Base-by-base conservation (phyloP, 2,888 invertebrate genomes). In the Eupithecia inturbata region DNA sequence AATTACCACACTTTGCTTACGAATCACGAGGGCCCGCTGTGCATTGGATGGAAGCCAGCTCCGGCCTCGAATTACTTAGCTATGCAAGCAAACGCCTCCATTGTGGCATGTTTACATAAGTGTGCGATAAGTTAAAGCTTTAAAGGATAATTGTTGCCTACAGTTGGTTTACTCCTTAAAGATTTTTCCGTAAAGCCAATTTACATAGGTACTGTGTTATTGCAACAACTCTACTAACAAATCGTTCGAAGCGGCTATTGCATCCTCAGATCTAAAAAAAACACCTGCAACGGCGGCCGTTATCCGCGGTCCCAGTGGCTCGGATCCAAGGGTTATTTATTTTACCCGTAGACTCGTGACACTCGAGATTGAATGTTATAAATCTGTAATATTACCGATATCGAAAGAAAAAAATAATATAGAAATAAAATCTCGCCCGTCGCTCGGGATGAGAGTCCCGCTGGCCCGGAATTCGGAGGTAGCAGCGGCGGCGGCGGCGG, bases 1-100 rank as follows among this genome's bases (percentile, higher is more conserved):
- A 88, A 88, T 88, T 88, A 88, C 81, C 82, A 77, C 81, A 81
- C 70, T 77, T 67, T 73, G 66, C 70, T 74, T 74, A 70, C 76
- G 72, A 75, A 71, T 71, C 72, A 76, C 76, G 73, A 70, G 79
- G 76, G 74, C 68, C 45, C 16, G 73, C 39, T 68, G 67, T 71
- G 75, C 72, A 73, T 53, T 49, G 53, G 68, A 33, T 2, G 33
- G 12, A 3, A 33, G 64, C 41, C 45, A 64, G 60, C 62, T 7
- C 10, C 12, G 62, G 31, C 19, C 62, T 22, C 49, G 10, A 53
- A 22, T 62, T 62, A 62, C 28, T 31, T 16, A 62, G 19, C 12
- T 31, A 62, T 62, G 19, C 28, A 60, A 26, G 60, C 26, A 28
- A 31, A 31, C 62, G 62, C 62, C 62, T 31, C 31, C 16, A 62